Evolutionary conservation across 2,113 vertebrate genomes (phyloP).

Genomic region (Colistium nudipinnis): DNA sequence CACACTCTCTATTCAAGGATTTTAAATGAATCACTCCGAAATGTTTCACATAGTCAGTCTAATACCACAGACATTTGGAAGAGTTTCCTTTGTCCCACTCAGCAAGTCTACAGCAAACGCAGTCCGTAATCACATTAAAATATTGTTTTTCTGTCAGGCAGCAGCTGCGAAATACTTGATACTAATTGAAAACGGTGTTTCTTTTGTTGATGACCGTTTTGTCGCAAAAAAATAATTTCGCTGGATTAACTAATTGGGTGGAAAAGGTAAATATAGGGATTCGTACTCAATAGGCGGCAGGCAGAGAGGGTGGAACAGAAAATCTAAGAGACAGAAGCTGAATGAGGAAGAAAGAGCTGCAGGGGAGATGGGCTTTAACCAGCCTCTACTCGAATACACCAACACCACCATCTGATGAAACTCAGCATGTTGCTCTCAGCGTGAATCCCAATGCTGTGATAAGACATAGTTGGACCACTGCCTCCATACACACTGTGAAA

Average conservation of each 20-base stretch:
- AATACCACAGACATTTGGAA: background rate
- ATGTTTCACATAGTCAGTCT: background rate
- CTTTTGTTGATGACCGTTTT: slow-evolving; percentile 20
- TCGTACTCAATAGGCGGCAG: background rate
- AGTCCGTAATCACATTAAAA: too few relatives aligned
- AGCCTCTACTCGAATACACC: slow-evolving; percentile 9
- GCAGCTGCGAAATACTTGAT: background rate
- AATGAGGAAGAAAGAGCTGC: slow-evolving; percentile 10
- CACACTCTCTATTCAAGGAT: background rate
- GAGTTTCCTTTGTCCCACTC: slow-evolving; percentile 8
- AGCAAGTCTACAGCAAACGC: background rate
- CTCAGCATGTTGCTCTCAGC: slow-evolving; percentile 53
- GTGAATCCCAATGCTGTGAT: slow-evolving; percentile 41
- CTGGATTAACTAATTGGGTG: slow-evolving; percentile 44
- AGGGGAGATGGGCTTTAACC: slow-evolving; percentile 32
- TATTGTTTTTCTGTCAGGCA: slow-evolving; percentile 16
- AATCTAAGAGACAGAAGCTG: slow-evolving; percentile 3
- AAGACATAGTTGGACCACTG: slow-evolving; percentile 18
- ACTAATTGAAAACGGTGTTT: slow-evolving; percentile 9
- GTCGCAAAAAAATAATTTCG: slow-evolving; percentile 11
- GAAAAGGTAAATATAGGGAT: slow-evolving; percentile 30
- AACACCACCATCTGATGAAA: slow-evolving; percentile 55
- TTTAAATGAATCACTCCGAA: background rate
- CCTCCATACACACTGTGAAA: slow-evolving; percentile 23
- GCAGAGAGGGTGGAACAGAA: background rate